Conservation (phyloP, 1,140 invertebrate genomes). For the Ceratosolen solmsi region DNA sequence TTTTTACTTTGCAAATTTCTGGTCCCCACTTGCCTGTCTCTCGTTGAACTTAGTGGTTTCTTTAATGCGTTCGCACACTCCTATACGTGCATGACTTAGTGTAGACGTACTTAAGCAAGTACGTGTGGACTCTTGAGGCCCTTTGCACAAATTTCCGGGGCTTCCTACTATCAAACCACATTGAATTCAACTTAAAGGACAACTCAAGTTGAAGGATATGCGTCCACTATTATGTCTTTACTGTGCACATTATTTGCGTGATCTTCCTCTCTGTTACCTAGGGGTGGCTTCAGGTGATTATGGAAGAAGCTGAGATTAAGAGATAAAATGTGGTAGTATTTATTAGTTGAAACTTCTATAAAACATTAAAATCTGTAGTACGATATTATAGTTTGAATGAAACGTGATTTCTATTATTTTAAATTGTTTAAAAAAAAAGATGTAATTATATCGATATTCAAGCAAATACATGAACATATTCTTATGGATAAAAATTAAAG, state of each 20-base stretch:
- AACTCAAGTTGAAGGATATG: not conserved
- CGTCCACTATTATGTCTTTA: slow-evolving; percentile 4
- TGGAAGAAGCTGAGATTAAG: not conserved
- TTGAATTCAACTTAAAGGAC: not conserved
- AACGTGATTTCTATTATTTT: too few species aligned
- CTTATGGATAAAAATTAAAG: too few species aligned
- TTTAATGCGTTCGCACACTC: not conserved
- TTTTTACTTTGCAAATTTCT: slow-evolving; percentile 46
- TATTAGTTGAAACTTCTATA: not conserved
- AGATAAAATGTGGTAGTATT: not conserved
- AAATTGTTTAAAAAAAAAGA: too few species aligned
- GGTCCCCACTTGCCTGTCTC: not conserved
- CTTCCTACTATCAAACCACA: not conserved
- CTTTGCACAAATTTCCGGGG: slow-evolving; percentile 42
- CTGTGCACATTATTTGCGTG: not conserved
- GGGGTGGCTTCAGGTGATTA: slow-evolving; percentile 12
- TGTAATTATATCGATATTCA: too few species aligned
- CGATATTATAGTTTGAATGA: too few species aligned
- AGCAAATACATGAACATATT: too few species aligned
- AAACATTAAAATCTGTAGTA: too few species aligned
- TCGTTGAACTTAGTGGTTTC: not conserved
- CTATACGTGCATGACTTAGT: not conserved
- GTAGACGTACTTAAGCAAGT: not conserved
- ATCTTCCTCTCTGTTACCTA: not conserved
- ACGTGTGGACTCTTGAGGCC: not conserved